phyloP scores from a whole-genome alignment of 2,888 invertebrate species.

The Melieria omissa region DNA sequence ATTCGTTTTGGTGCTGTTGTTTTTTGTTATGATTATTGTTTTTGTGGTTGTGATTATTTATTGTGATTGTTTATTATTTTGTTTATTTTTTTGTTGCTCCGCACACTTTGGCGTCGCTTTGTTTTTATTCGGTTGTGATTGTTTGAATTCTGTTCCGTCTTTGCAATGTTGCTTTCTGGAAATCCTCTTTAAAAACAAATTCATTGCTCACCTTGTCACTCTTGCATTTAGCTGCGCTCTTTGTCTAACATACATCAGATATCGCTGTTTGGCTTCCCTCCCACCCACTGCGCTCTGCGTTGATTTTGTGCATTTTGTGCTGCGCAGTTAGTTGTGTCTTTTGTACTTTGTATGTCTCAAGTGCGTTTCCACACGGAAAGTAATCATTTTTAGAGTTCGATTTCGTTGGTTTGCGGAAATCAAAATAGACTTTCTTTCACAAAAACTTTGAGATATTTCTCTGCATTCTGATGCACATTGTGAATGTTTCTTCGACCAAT shows the following conservation, averaged over 20 bases:
- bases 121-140: too few relatives aligned
- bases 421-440: too few relatives aligned
- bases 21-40: slow-evolving; percentile 11
- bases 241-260: too few relatives aligned
- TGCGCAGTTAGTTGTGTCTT: slow-evolving; percentile 9
- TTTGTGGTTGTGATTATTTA: slow-evolving; percentile 1
- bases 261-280: background rate
- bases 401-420: background rate
- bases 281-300: background rate
- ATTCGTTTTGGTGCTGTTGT: background rate
- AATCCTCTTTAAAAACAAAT: too few relatives aligned
- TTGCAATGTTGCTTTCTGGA: too few relatives aligned
- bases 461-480: background rate
- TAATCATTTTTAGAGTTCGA: background rate
- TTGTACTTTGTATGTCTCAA: background rate
- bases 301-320: slow-evolving; percentile 10
- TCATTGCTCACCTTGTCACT: too few relatives aligned
- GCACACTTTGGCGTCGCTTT: background rate
- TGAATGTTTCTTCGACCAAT: background rate
- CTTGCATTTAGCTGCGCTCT: too few relatives aligned
- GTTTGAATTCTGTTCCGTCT: too few relatives aligned
- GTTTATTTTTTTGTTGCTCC: background rate
- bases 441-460: background rate
- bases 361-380: background rate
- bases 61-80: background rate